Percentiles rank a stretch among this genome's conserved stretches.
These are phyloP conservation scores for Aphidius colemani DNA, from an alignment of 2,888 invertebrate genomes.

Conservation along the genomic window DNA sequence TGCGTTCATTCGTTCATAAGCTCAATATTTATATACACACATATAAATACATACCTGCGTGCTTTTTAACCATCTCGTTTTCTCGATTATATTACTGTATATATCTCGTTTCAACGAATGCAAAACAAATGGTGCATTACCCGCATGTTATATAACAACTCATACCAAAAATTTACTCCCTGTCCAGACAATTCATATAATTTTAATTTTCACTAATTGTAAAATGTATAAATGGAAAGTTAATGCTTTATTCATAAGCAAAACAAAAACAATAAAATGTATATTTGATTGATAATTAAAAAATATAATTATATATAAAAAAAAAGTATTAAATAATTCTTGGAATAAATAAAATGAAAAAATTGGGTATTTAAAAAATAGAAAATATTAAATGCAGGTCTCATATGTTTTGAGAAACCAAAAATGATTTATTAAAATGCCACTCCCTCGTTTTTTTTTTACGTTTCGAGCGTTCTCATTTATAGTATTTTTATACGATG, in stretches of 20 bases:
- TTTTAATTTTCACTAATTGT: conserved; percentile 55
- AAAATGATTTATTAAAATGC: conserved; percentile 59
- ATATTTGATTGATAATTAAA: background rate
- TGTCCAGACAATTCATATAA: conserved; percentile 11
- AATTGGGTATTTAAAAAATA: conserved; percentile 22
- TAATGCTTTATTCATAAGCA: too few species aligned
- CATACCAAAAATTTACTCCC: too few species aligned
- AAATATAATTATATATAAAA: conserved; percentile 1
- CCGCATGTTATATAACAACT: conserved; percentile 7
- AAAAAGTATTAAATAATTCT: background rate
- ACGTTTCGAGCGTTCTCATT: background rate
- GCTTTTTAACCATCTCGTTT: background rate
- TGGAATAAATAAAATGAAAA: background rate
- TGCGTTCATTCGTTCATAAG: too few species aligned
- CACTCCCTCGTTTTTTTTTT: conserved; percentile 40
- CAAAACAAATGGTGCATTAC: conserved; percentile 30
- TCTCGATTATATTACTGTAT: conserved; percentile 21
- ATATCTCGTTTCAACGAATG: conserved; percentile 32
- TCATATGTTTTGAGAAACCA: conserved; percentile 34
- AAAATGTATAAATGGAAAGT: conserved; percentile 32
- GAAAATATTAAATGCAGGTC: conserved; percentile 24
- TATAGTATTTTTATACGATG: background rate
- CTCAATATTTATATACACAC: too few species aligned
- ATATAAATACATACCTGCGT: too few species aligned
- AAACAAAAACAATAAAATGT: background rate